A percentile compares a stretch with the other conserved stretches of the same genome.
Conservation (phyloP, 1,140 invertebrate genomes). For the Lucilia cuprina region DNA sequence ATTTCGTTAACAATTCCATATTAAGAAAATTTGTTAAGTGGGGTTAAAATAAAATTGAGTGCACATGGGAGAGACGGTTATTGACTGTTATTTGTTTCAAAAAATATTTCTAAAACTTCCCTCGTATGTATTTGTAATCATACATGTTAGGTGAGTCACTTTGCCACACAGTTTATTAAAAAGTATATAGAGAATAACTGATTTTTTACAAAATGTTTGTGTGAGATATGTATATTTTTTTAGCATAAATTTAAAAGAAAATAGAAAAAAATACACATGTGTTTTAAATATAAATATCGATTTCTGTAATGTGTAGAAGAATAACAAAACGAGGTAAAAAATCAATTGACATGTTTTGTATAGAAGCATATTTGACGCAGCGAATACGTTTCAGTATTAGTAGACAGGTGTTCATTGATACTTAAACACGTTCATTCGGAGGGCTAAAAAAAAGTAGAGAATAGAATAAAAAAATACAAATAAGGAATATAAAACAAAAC, state of each 20-base stretch:
- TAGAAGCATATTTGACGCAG: neutral
- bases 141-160: neutral
- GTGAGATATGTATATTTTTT: neutral
- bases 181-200: neutral
- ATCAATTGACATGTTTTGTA: neutral
- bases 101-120: no score
- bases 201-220: neutral
- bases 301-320: neutral
- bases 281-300: neutral
- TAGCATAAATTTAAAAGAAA: neutral
- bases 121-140: neutral
- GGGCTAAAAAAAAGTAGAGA: neutral
- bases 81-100: no score
- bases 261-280: neutral
- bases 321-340: neutral
- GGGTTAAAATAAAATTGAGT: no score
- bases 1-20: no score
- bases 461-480: neutral
- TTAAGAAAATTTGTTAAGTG: no score
- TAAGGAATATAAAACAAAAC: neutral
- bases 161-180: neutral
- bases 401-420: conserved; percentile 22
- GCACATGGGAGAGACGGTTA: no score
- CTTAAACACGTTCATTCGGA: conserved; percentile 9
- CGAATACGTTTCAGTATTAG: no score